A percentile compares a stretch with the other conserved stretches of the same genome.
Evolutionary conservation across 2,113 vertebrate species (phyloP).

Genomic region (Chrysemys picta): DNA sequence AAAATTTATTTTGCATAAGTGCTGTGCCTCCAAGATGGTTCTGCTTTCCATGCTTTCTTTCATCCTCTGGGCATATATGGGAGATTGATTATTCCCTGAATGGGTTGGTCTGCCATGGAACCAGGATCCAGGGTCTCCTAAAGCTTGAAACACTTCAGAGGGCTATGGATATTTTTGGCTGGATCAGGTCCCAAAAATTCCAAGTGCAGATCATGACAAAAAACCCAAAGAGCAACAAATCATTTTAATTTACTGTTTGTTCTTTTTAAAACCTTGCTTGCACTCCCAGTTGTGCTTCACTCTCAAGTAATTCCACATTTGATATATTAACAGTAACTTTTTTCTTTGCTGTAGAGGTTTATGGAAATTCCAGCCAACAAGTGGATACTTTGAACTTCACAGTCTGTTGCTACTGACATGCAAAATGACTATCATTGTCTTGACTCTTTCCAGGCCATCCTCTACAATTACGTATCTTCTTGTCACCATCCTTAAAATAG

Average conservation of each 20-base stretch:
- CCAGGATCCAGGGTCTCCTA: not conserved
- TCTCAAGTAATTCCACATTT: not conserved
- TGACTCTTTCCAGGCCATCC: not conserved
- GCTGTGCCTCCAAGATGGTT: not conserved
- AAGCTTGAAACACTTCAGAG: not conserved
- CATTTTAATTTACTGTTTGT: not conserved
- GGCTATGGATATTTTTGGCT: not conserved
- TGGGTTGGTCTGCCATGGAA: not conserved
- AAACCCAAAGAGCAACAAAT: not conserved
- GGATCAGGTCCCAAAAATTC: not conserved
- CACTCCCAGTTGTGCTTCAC: not conserved
- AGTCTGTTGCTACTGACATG: not conserved
- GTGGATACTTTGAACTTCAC: not conserved
- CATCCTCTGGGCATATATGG: not conserved
- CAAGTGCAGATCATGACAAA: not conserved
- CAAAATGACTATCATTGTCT: not conserved
- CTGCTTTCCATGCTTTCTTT: not conserved
- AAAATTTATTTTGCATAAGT: slow-evolving; percentile 1
- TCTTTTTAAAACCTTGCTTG: not conserved
- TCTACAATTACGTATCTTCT: not conserved
- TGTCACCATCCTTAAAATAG: not conserved
- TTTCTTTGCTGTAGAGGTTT: not conserved
- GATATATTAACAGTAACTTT: not conserved
- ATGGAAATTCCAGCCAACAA: not conserved
- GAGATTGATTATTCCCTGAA: not conserved